phyloP scores from a whole-genome alignment of 2,888 invertebrate genomes.

The Eupsilia transversa region DNA sequence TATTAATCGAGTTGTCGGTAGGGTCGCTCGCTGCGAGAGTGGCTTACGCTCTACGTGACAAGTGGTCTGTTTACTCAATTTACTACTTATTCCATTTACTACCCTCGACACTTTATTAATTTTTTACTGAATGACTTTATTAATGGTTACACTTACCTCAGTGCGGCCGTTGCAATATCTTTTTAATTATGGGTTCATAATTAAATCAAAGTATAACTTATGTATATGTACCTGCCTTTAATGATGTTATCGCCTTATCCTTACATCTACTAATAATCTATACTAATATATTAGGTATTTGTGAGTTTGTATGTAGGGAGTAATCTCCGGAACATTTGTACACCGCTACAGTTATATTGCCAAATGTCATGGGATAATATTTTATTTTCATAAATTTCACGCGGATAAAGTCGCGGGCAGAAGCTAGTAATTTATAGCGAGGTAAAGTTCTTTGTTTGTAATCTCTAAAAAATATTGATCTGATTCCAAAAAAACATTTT shows the following conservation, averaged over 20 bases:
- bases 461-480: neutral
- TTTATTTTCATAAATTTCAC: neutral
- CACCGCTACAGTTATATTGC: neutral
- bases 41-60: constrained; percentile 25
- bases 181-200: no score
- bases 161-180: no score
- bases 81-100: neutral
- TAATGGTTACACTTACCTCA: no score
- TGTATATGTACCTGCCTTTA: no score
- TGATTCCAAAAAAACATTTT: neutral
- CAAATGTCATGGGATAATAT: neutral
- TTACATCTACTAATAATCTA: neutral
- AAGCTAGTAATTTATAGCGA: neutral
- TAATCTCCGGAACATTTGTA: neutral
- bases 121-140: no score
- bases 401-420: no score
- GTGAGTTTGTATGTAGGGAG: neutral
- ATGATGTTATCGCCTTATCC: no score
- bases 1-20: constrained; percentile 30
- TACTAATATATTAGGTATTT: neutral
- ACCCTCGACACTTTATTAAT: constrained; percentile 10
- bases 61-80: constrained; percentile 20
- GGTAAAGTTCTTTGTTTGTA: neutral
- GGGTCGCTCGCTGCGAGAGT: constrained; percentile 16
- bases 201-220: no score